Conservation (phyloP, 1,140 invertebrate genomes). For the Mactra quadrangularis region DNA sequence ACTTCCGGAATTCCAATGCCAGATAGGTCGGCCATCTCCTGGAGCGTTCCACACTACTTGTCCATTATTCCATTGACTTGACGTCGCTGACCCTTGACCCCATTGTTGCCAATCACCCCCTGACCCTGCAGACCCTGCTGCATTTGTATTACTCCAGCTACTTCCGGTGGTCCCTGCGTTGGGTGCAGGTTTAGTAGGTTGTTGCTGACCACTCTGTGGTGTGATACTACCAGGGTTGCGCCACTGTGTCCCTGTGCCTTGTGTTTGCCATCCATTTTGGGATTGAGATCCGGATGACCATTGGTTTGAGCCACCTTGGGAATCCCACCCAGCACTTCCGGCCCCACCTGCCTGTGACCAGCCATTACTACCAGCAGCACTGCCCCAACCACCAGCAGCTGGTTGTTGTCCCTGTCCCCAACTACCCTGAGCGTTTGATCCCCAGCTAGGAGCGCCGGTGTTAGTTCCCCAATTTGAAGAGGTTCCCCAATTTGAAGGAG, state of each 20-base stretch:
- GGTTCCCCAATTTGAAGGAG: not conserved
- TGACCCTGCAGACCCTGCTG: not conserved
- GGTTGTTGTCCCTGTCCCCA: not conserved
- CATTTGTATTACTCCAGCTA: not conserved
- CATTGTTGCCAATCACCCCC: slow-evolving; percentile 40
- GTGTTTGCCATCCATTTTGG: not conserved
- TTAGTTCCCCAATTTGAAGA: slow-evolving; percentile 5
- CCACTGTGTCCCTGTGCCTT: not conserved
- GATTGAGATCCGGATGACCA: not conserved
- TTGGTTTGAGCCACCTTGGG: not conserved
- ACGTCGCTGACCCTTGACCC: slow-evolving; percentile 33
- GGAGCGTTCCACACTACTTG: slow-evolving; percentile 21
- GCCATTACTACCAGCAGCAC: not conserved
- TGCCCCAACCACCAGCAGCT: not conserved
- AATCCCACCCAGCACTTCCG: not conserved
- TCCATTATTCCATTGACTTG: slow-evolving; percentile 2
- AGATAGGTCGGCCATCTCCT: slow-evolving; percentile 16
- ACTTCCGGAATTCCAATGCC: slow-evolving; percentile 30
- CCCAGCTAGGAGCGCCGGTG: not conserved
- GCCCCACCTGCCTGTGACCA: not conserved
- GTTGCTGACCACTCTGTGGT: not conserved
- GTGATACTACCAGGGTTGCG: not conserved
- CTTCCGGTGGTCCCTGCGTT: not conserved
- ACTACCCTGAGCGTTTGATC: not conserved
- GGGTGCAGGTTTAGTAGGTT: not conserved